These are phyloP conservation scores for Gobio gobio DNA, from an alignment of 2,113 vertebrate species.

Conservation along the genomic window DNA sequence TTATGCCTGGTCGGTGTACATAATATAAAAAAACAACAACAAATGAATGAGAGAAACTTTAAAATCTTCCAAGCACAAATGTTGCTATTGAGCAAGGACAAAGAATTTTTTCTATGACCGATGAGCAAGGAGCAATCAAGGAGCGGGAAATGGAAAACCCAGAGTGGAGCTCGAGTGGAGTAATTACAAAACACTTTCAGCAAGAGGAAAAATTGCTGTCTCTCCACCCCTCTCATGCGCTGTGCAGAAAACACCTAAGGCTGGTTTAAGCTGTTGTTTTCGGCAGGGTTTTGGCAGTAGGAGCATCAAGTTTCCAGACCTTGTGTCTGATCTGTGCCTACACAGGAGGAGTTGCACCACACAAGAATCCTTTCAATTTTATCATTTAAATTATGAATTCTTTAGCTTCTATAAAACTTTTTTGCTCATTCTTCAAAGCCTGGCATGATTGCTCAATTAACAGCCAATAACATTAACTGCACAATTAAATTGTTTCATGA, in stretches of 20 bases:
- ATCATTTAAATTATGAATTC: too few relatives aligned
- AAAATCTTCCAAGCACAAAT: neutral
- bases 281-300: neutral
- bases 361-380: neutral
- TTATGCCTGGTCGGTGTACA: too few relatives aligned
- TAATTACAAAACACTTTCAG: slow-evolving; percentile 13
- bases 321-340: neutral
- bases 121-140: neutral
- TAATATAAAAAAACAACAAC: neutral
- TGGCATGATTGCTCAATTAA: neutral
- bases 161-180: neutral
- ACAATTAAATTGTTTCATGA: neutral
- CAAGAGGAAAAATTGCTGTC: slow-evolving; percentile 8
- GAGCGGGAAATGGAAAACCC: slow-evolving; percentile 4
- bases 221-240: neutral
- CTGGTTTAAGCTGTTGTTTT: slow-evolving; percentile 1
- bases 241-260: slow-evolving; percentile 7
- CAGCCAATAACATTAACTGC: neutral
- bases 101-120: neutral
- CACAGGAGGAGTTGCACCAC: slow-evolving; percentile 1
- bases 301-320: neutral
- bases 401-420: too few relatives aligned
- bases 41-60: neutral
- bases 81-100: neutral
- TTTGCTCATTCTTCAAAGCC: too few relatives aligned